Conservation (phyloP, 1,140 invertebrate species). For the Drosophila teissieri region DNA sequence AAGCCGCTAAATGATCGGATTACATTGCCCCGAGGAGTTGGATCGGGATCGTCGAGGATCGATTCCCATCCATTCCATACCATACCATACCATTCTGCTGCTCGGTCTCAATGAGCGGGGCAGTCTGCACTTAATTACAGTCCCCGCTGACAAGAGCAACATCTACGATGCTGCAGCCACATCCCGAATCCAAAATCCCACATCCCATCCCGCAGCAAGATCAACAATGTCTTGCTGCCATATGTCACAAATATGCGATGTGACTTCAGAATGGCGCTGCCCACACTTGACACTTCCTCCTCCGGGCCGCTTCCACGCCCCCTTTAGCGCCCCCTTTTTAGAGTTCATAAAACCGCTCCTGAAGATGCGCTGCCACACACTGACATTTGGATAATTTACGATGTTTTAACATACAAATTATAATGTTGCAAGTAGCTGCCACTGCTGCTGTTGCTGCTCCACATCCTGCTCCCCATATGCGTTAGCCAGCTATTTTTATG, state of each 20-base stretch:
- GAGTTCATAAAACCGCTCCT: constrained; percentile 42
- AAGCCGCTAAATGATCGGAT: constrained; percentile 81
- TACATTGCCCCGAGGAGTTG: constrained; percentile 45
- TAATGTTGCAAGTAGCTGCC: constrained; percentile 71
- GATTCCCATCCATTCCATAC: constrained; percentile 9
- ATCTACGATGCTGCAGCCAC: constrained; percentile 22
- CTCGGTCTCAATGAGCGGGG: constrained; percentile 15
- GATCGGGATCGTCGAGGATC: constrained; percentile 31
- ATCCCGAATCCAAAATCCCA: neutral
- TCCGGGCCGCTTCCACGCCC: constrained; percentile 1
- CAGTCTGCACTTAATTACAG: constrained; percentile 67
- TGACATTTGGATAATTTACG: constrained; percentile 83
- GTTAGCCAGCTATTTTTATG: constrained; percentile 74
- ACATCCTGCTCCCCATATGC: constrained; percentile 51
- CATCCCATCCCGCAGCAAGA: constrained; percentile 7
- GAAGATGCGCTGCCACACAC: constrained; percentile 53
- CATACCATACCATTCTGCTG: neutral
- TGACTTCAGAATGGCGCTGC: constrained; percentile 46
- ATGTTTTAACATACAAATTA: constrained; percentile 84
- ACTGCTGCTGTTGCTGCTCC: constrained; percentile 6
- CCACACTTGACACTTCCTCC: constrained; percentile 77
- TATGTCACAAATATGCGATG: constrained; percentile 74
- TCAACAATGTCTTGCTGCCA: constrained; percentile 33
- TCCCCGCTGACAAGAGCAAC: constrained; percentile 37
- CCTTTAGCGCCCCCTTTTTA: constrained; percentile 6